phyloP scores from a whole-genome alignment of 1,140 invertebrate genomes.

The Pseudomyrmex cubaensis region DNA sequence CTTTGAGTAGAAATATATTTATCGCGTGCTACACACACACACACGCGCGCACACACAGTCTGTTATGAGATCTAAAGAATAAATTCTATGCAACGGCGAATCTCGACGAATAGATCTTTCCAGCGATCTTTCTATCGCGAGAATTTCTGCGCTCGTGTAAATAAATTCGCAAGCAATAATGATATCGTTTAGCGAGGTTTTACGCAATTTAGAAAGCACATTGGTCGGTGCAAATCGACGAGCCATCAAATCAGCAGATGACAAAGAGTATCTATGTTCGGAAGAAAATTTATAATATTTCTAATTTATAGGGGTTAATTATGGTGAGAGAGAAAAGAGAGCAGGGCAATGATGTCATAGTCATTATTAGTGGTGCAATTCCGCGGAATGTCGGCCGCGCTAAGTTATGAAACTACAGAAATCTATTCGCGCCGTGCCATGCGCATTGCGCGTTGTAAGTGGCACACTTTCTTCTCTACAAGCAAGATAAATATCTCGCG shows the following conservation, averaged over 20 bases:
- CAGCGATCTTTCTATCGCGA: slow-evolving; percentile 39
- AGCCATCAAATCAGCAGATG: slow-evolving; percentile 46
- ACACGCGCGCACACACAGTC: background rate
- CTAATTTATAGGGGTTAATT: slow-evolving; percentile 71
- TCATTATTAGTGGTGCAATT: slow-evolving; percentile 81
- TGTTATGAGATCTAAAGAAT: slow-evolving; percentile 20
- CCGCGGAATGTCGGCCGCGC: slow-evolving; percentile 79
- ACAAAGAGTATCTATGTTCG: slow-evolving; percentile 46
- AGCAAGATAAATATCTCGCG: slow-evolving; percentile 70
- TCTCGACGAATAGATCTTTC: slow-evolving; percentile 51
- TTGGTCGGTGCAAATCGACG: slow-evolving; percentile 47
- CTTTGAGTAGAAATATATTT: slow-evolving; percentile 28
- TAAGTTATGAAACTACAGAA: slow-evolving; percentile 81
- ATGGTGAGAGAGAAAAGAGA: slow-evolving; percentile 16
- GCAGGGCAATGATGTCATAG: slow-evolving; percentile 75
- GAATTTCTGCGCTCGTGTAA: slow-evolving; percentile 43
- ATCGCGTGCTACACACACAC: too few relatives aligned
- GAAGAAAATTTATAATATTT: slow-evolving; percentile 63
- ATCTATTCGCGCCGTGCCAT: slow-evolving; percentile 73
- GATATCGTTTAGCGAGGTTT: slow-evolving; percentile 53
- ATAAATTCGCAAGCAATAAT: slow-evolving; percentile 54
- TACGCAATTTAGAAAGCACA: slow-evolving; percentile 58
- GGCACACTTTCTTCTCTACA: slow-evolving; percentile 70
- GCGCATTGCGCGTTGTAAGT: slow-evolving; percentile 59
- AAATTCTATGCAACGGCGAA: slow-evolving; percentile 37